Evolutionary conservation across 2,113 vertebrate species (phyloP), one percentile per base, ranked within the genome.

Genomic region (Clarias gariepinus): DNA sequence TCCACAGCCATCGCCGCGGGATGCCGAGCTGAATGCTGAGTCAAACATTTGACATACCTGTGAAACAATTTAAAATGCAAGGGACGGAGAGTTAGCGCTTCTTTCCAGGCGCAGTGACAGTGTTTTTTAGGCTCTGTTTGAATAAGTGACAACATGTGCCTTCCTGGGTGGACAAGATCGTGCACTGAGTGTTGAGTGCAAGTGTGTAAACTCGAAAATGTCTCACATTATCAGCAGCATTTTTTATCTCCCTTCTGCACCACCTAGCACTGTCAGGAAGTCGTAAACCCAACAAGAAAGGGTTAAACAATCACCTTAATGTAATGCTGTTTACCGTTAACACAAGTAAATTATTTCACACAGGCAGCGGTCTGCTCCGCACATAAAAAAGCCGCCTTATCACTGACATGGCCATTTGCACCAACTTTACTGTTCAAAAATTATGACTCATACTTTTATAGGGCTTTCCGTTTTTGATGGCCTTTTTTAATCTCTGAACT

Each of bases 381-480:
- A 66, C 82, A 88, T 88, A 89, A 86, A 88, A 90, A 90, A 86
- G 78, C 78, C 33, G 41, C 87, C 86, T 89, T 90, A 87, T 90
- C 90, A 85, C 82, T 68, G 85, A 88, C 89, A 81, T 5, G 21
- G 79, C 87, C 88, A 88, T 89, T 90, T 88, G 84, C 87, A 57
- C 63, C 66, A 41, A 90, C 89, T 90, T 91, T 91, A 92, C 89
- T 84, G 89, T 87, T 86, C 63, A 83, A 87, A 88, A 90, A 93
- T 92, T 85, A 89, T 94, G 92, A 94, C 89, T 93, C 92, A 90
- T 91, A 89, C 89, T 90, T 93, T 94, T 93, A 93, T 82, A 87
- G 92, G 91, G 89, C 91, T 94, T 88, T 93, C 85, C 84, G 84
- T 89, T 71, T 87, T 86, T 88, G 88, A 91, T 52, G 33, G 87